These are phyloP conservation scores for Aricia agestis DNA, from an alignment of 1,140 invertebrate genomes.

Conservation along the genomic window DNA sequence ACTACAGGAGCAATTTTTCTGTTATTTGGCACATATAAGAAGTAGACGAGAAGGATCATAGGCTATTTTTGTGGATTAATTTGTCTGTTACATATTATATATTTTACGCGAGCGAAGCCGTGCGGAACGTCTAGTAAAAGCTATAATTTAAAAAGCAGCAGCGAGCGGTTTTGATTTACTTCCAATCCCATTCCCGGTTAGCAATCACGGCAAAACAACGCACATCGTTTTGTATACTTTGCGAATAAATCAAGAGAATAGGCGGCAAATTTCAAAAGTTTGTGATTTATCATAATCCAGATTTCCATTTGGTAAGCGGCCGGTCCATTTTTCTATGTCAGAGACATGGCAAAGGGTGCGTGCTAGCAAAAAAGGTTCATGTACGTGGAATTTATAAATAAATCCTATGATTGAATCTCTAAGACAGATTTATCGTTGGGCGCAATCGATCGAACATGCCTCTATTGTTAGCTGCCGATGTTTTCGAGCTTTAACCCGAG, in stretches of 20 bases:
- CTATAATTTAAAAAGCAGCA: not conserved
- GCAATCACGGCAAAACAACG: conserved; percentile 43
- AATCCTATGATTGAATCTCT: conserved; percentile 22
- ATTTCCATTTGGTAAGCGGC: conserved; percentile 69
- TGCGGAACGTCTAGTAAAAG: too few species aligned
- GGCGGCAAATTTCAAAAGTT: conserved; percentile 69
- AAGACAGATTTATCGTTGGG: conserved; percentile 17
- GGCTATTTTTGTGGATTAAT: too few species aligned
- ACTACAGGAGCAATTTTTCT: too few species aligned
- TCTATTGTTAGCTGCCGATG: not conserved
- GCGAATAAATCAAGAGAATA: conserved; percentile 61
- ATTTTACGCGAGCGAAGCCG: too few species aligned
- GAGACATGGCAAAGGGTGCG: conserved; percentile 64
- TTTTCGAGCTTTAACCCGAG: not conserved
- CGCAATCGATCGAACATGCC: not conserved
- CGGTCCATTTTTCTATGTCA: conserved; percentile 73
- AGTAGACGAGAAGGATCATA: too few species aligned
- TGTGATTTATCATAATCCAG: conserved; percentile 73
- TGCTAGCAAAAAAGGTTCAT: conserved; percentile 51
- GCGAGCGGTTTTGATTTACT: conserved; percentile 1
- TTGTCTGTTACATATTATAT: too few species aligned
- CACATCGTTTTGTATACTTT: conserved; percentile 52
- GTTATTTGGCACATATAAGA: too few species aligned
- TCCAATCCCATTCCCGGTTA: conserved; percentile 14
- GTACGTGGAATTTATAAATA: conserved; percentile 41